Conservation (phyloP, 2,888 invertebrate species). For the Coenonympha glycerion region DNA sequence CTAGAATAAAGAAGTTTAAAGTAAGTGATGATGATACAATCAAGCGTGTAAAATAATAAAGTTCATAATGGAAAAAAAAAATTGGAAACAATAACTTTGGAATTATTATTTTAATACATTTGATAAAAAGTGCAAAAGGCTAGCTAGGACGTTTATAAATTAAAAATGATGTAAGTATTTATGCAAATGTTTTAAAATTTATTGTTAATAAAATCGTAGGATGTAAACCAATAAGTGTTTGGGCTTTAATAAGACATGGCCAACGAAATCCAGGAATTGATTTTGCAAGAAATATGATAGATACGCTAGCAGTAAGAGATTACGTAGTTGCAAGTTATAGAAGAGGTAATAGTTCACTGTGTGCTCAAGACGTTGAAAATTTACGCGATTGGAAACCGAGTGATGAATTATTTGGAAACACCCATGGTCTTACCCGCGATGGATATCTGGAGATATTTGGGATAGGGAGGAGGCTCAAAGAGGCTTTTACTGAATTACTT, state of each 20-base stretch:
- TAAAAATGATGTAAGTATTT: too few relatives aligned
- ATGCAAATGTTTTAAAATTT: not conserved
- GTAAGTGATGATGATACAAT: too few relatives aligned
- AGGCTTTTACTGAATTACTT: constrained; percentile 59
- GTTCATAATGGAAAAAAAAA: too few relatives aligned
- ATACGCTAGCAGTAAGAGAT: constrained; percentile 43
- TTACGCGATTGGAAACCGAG: constrained; percentile 46
- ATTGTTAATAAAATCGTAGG: constrained; percentile 37
- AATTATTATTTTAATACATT: too few relatives aligned
- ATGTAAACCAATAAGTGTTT: constrained; percentile 57
- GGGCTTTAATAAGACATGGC: constrained; percentile 56
- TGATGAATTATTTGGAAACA: constrained; percentile 42
- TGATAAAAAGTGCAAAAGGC: too few relatives aligned
- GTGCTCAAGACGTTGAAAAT: constrained; percentile 62
- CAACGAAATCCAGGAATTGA: constrained; percentile 46
- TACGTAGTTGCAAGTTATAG: constrained; percentile 44
- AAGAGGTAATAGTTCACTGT: constrained; percentile 52
- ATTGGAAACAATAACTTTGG: too few relatives aligned
- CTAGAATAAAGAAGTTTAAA: too few relatives aligned
- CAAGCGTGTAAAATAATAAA: too few relatives aligned
- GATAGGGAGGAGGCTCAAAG: constrained; percentile 65
- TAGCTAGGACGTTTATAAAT: too few relatives aligned
- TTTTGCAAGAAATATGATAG: constrained; percentile 41
- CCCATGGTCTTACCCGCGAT: constrained; percentile 46
- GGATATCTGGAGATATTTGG: constrained; percentile 79